These are phyloP conservation scores for Myotis daubentonii DNA, from an alignment of 2,797 vertebrate genomes.

Conservation along the genomic window DNA sequence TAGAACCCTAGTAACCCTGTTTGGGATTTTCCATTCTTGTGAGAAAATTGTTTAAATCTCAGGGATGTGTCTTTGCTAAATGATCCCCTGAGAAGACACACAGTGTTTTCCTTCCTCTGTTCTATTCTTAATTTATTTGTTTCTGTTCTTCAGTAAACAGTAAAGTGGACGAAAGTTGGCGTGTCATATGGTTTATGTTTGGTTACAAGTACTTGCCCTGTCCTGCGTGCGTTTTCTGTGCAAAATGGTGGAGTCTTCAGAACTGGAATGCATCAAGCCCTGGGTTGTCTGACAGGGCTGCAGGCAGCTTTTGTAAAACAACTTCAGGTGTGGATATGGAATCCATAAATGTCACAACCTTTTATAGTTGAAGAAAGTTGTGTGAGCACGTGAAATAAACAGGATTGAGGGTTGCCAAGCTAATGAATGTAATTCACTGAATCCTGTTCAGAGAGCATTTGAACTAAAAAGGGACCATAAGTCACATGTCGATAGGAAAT, in stretches of 20 bases:
- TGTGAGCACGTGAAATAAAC: not conserved
- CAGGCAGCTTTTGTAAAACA: slow-evolving; percentile 15
- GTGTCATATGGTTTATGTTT: slow-evolving; percentile 50
- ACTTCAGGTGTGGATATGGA: not conserved
- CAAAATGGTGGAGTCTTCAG: not conserved
- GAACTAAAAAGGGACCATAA: not conserved
- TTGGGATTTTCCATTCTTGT: slow-evolving; percentile 71
- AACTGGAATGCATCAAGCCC: not conserved
- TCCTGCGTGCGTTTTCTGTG: slow-evolving; percentile 33
- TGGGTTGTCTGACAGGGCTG: not conserved
- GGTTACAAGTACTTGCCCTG: not conserved
- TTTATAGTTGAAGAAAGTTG: slow-evolving; percentile 29
- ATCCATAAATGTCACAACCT: not conserved
- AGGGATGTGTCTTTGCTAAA: slow-evolving; percentile 62
- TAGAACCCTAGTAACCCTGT: slow-evolving; percentile 67
- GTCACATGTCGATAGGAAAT: not conserved
- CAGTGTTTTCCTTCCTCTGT: slow-evolving; percentile 66
- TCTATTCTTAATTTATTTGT: slow-evolving; percentile 73
- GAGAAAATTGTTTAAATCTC: slow-evolving; percentile 69
- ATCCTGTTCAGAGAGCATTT: not conserved
- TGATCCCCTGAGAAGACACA: slow-evolving; percentile 64
- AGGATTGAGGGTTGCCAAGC: not conserved
- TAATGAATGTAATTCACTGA: not conserved
- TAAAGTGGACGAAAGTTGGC: slow-evolving; percentile 71
- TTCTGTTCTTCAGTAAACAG: slow-evolving; percentile 72